A percentile compares a stretch with the other conserved stretches of the same genome.
Conservation (phyloP, 2,888 invertebrate genomes). For the Tubulanus polymorphus region DNA sequence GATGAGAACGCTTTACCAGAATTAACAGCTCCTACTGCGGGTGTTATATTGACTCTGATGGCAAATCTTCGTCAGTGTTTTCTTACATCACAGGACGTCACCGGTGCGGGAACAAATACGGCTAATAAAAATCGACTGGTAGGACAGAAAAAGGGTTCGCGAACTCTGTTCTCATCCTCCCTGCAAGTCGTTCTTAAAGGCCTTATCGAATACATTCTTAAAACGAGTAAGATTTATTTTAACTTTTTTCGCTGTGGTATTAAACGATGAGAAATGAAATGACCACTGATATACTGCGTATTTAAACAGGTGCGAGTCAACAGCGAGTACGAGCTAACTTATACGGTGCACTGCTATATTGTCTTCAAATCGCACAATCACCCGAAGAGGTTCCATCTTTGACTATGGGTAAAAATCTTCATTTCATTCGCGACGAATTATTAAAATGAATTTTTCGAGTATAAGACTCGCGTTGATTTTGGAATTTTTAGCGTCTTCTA, state of each 20-base stretch:
- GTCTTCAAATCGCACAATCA: constrained; percentile 62
- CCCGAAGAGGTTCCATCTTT: constrained; percentile 14
- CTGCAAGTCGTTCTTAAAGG: constrained; percentile 58
- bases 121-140: constrained; percentile 25
- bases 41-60: constrained; percentile 72
- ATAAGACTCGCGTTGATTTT: too few relatives aligned
- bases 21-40: constrained; percentile 73
- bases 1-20: constrained; percentile 69
- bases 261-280: too few relatives aligned
- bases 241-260: too few relatives aligned
- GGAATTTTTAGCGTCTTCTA: too few relatives aligned
- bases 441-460: too few relatives aligned
- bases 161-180: constrained; percentile 46
- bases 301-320: constrained; percentile 64
- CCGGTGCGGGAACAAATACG: too few relatives aligned
- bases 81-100: constrained; percentile 54
- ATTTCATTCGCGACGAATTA: too few relatives aligned
- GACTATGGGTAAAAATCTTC: neutral
- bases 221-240: constrained; percentile 60
- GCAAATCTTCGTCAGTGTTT: constrained; percentile 66
- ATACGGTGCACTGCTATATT: constrained; percentile 78
- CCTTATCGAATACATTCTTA: constrained; percentile 77
- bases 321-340: constrained; percentile 82
- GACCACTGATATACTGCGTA: too few relatives aligned
- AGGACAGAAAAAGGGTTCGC: constrained; percentile 28